These are phyloP conservation scores for Ceyx melanurus DNA, from an alignment of 2,113 vertebrate genomes.

Conservation along the genomic window DNA sequence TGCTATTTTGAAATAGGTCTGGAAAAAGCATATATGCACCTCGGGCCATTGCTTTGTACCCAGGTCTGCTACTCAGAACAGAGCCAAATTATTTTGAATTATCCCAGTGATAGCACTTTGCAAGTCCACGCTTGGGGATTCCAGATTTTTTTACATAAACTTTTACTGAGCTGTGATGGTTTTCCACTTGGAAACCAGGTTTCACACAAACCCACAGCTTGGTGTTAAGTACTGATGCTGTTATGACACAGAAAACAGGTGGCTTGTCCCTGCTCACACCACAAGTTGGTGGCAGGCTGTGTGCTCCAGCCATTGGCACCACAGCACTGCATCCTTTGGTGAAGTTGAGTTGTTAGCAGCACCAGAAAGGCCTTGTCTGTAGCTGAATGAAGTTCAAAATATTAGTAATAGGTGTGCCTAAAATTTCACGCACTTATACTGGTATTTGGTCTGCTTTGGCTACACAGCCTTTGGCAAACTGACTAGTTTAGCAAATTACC, in stretches of 20 bases:
- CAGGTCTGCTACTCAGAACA: not conserved
- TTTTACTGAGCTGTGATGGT: not conserved
- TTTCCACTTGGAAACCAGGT: not conserved
- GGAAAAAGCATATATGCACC: not conserved
- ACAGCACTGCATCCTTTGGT: not conserved
- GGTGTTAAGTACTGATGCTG: not conserved
- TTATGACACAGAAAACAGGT: not conserved
- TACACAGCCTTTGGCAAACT: not conserved
- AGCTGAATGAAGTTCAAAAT: not conserved
- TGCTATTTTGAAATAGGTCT: not conserved
- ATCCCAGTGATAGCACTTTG: fast-evolving
- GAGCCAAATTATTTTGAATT: not conserved
- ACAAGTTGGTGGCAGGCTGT: not conserved
- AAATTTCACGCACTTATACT: not conserved
- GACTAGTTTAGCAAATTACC: fast-evolving
- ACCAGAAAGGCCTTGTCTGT: not conserved
- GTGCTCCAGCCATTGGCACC: not conserved
- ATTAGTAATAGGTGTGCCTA: not conserved
- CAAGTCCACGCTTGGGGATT: not conserved
- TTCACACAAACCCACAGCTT: not conserved
- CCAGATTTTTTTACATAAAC: not conserved
- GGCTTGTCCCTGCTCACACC: not conserved
- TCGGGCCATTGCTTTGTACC: not conserved
- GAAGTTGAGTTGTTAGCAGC: not conserved
- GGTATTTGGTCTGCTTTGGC: not conserved